Conservation (phyloP, 2,113 vertebrate genomes). For the Cepphus grylle region DNA sequence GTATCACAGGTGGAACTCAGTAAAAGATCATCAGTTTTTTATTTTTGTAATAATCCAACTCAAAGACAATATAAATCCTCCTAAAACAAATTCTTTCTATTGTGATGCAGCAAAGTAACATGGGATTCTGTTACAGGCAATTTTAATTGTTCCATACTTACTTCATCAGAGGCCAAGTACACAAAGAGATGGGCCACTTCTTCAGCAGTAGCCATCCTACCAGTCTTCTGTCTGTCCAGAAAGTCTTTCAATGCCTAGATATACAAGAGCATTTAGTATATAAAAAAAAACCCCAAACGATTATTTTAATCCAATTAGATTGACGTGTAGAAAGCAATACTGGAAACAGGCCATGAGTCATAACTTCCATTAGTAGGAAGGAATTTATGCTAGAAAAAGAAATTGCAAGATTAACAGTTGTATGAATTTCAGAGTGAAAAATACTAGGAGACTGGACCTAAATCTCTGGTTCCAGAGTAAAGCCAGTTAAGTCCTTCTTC, state of each 20-base stretch:
- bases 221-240: constrained; percentile 88
- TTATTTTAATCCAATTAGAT: not conserved
- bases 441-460: not conserved
- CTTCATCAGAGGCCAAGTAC: constrained; percentile 95
- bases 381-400: not conserved
- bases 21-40: not conserved
- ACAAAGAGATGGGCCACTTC: constrained; percentile 92
- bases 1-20: not conserved
- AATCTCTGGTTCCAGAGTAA: not conserved
- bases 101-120: not conserved
- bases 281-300: not conserved
- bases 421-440: not conserved
- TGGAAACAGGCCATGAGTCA: not conserved
- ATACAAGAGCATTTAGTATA: not conserved
- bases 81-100: not conserved
- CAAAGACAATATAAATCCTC: not conserved
- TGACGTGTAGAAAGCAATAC: not conserved
- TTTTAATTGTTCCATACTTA: constrained; percentile 48
- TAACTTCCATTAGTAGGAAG: not conserved
- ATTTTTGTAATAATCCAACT: not conserved
- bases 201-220: constrained; percentile 88
- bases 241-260: constrained; percentile 86
- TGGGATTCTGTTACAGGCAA: not conserved
- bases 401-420: not conserved
- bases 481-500: not conserved